Evolutionary conservation across 2,888 invertebrate species (phyloP).

Genomic region (Archaeoteleia sp.): DNA sequence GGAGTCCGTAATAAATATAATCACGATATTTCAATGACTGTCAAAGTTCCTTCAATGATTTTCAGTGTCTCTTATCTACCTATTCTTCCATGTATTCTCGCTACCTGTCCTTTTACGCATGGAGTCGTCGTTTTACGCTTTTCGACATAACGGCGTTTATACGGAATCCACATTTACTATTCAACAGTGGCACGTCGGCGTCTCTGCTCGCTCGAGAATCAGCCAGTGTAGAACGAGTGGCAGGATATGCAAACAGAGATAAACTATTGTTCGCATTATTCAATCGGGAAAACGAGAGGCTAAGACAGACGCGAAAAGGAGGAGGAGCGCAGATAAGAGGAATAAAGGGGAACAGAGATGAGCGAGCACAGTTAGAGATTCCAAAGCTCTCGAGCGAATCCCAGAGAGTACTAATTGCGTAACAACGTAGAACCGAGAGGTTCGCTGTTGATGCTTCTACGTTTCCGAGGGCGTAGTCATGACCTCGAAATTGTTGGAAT

Average conservation of each 20-base stretch:
- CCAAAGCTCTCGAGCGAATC: slow-evolving; percentile 56
- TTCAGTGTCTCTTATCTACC: no score
- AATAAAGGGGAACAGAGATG: slow-evolving; percentile 31
- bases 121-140: slow-evolving; percentile 15
- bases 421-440: slow-evolving; percentile 55
- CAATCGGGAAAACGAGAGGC: slow-evolving; percentile 57
- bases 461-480: slow-evolving; percentile 23
- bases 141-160: slow-evolving; percentile 18
- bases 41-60: no score
- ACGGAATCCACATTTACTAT: slow-evolving; percentile 25
- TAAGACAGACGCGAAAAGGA: slow-evolving; percentile 38
- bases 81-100: no score
- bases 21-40: no score
- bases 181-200: slow-evolving; percentile 22
- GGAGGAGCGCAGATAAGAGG: slow-evolving; percentile 31
- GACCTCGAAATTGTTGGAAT: slow-evolving; percentile 33
- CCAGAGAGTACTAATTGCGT: slow-evolving; percentile 64
- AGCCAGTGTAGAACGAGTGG: slow-evolving; percentile 35
- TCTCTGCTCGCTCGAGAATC: slow-evolving; percentile 33
- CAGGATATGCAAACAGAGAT: slow-evolving; percentile 55
- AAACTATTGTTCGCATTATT: slow-evolving; percentile 63
- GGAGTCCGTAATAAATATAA: no score
- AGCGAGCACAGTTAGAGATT: slow-evolving; percentile 40
- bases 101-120: slow-evolving; percentile 4
- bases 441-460: slow-evolving; percentile 19